A percentile compares a stretch with the other conserved stretches of the same genome.
Conservation (phyloP, 2,113 vertebrate species). For the Ursus arctos region DNA sequence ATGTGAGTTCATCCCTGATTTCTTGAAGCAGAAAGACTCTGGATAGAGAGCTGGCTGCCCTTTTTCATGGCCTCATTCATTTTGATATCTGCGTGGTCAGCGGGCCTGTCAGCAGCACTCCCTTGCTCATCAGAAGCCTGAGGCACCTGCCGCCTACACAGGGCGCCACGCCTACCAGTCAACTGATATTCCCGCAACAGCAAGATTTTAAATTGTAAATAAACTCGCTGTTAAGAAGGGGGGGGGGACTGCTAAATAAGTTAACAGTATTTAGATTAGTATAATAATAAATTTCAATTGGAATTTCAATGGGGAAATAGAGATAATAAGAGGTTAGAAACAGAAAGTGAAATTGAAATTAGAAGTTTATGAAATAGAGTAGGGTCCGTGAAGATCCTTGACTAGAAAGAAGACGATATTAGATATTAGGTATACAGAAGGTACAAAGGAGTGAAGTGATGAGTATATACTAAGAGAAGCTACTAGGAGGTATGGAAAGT, state of each 20-base stretch:
- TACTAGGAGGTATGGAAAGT: not conserved
- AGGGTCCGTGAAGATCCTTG: not conserved
- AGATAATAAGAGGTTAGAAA: not conserved
- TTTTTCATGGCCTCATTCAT: not conserved
- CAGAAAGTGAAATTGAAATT: not conserved
- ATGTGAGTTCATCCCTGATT: not conserved
- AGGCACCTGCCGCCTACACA: not conserved
- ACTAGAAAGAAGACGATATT: not conserved
- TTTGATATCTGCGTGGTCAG: not conserved
- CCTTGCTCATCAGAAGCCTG: not conserved
- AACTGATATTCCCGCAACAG: not conserved
- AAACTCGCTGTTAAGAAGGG: not conserved
- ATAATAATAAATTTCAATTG: not conserved
- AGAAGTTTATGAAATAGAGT: not conserved
- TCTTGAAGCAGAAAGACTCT: not conserved
- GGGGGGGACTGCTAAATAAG: not conserved
- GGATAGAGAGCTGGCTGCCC: too few species aligned
- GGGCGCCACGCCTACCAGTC: not conserved
- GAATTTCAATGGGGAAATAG: not conserved
- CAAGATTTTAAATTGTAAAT: not conserved
- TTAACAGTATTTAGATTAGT: not conserved
- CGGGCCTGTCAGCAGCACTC: rapidly evolving
- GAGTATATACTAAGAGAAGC: not conserved
- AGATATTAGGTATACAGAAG: not conserved
- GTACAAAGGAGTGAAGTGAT: not conserved